Base-by-base conservation (phyloP, 2,113 vertebrate species). In the Coptodon bakossiorum region DNA sequence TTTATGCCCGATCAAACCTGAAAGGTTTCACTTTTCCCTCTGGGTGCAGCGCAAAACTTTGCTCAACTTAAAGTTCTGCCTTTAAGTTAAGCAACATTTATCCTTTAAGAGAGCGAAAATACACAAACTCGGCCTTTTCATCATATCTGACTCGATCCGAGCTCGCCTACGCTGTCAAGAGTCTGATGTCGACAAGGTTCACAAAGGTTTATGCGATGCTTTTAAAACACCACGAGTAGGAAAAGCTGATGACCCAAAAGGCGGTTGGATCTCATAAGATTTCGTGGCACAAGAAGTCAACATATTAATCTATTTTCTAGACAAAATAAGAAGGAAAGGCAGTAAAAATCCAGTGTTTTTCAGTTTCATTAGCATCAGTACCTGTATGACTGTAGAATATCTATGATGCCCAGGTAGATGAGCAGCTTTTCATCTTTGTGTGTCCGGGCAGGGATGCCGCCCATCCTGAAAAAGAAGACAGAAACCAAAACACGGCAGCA, bases 301-400 rank as follows among this genome's bases (percentile, higher is more conserved):
- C 16, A 50, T 29, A 50, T 19, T 9, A 78, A 50, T n/a, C 45
- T 78, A 19, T 50, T 50, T 31, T 78, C 24, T 31, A 52, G 27
- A 31, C 7, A n/a, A 50, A 50, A 0, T 48, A 17, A 48, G 22
- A 57, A 59, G 9, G 34, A 34, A 61, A 63, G 38, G 13, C 22
- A 29, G 38, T 10, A 19, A 31, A 5, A 31, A 31, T 22, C 22
- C n/a, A 17, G 73, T 17, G 7, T 83, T 22, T 27, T 43, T 24
- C 9, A 6, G 53, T n/a, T 8, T 76, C 9, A 40, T 73, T 4
- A 81, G 50, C 38, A 71, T 40, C 9, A 45, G 38, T 96, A 99
- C 99, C 98, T 98, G 53, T 99, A 99, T 22, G 98, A 99, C 86
- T 99, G 99, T 1, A 99, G 96, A 91, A 99, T 99, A 92, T 99